phyloP scores from a whole-genome alignment of 1,140 invertebrate genomes.

The Wasmannia auropunctata region DNA sequence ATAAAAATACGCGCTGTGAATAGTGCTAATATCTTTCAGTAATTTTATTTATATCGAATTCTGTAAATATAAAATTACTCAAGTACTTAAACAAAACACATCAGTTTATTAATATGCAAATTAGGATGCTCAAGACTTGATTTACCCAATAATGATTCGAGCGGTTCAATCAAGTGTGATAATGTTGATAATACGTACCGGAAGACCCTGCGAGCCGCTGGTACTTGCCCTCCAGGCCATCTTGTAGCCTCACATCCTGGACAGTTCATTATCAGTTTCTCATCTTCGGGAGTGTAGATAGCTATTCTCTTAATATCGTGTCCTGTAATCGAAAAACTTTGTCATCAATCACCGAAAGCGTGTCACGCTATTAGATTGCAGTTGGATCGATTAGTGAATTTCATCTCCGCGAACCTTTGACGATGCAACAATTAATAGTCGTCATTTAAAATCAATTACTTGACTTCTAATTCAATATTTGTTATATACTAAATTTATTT shows the following conservation, averaged over 20 bases:
- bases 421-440: neutral
- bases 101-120: neutral
- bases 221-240: conserved; percentile 92
- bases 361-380: neutral
- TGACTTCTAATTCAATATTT: neutral
- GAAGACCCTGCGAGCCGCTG: conserved; percentile 89
- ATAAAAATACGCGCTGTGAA: neutral
- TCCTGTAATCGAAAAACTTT: conserved; percentile 85
- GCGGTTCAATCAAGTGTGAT: neutral
- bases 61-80: neutral
- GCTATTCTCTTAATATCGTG: conserved; percentile 90
- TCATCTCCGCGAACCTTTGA: neutral
- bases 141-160: neutral
- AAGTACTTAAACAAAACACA: neutral
- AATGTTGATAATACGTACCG: conserved; percentile 70
- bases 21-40: neutral
- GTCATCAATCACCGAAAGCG: neutral
- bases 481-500: neutral
- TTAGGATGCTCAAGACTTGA: neutral
- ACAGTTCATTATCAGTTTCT: conserved; percentile 90
- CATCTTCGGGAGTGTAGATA: conserved; percentile 89
- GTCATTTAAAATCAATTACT: neutral
- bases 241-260: conserved; percentile 88
- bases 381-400: neutral
- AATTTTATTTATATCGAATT: neutral